Evolutionary conservation across 1,140 invertebrate species (phyloP).

Genomic region (Chrysomallon squamiferum): DNA sequence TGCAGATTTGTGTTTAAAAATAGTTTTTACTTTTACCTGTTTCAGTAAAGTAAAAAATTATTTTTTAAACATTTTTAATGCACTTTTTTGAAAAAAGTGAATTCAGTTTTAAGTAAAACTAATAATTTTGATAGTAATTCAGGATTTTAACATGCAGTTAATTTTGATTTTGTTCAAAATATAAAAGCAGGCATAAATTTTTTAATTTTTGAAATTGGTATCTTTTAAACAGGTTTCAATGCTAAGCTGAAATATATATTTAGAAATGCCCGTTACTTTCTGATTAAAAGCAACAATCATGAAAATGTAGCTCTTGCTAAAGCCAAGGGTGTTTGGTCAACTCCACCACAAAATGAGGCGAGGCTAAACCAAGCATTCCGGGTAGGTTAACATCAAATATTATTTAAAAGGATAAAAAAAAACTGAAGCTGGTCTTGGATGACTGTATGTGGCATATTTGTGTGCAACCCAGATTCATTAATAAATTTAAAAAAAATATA

Average conservation of each 20-base stretch:
- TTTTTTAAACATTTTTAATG: too few relatives aligned
- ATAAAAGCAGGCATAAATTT: too few relatives aligned
- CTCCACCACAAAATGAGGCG: slow-evolving; percentile 94
- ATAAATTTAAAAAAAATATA: neutral
- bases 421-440: neutral
- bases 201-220: too few relatives aligned
- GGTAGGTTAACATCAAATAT: too few relatives aligned
- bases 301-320: slow-evolving; percentile 96
- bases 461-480: neutral
- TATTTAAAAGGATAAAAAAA: neutral
- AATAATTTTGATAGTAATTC: too few relatives aligned
- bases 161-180: too few relatives aligned
- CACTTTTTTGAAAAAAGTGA: too few relatives aligned
- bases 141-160: too few relatives aligned
- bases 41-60: too few relatives aligned
- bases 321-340: slow-evolving; percentile 94
- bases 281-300: slow-evolving; percentile 97
- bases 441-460: neutral
- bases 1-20: too few relatives aligned
- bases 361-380: slow-evolving; percentile 94
- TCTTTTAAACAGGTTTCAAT: slow-evolving; percentile 24
- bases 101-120: too few relatives aligned
- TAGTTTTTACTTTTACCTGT: too few relatives aligned
- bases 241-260: slow-evolving; percentile 89
- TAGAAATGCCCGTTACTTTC: slow-evolving; percentile 92